Evolutionary conservation across 2,797 vertebrate genomes (phyloP), one percentile per base, ranked within the genome.

Genomic region (Moxostoma hubbsi): DNA sequence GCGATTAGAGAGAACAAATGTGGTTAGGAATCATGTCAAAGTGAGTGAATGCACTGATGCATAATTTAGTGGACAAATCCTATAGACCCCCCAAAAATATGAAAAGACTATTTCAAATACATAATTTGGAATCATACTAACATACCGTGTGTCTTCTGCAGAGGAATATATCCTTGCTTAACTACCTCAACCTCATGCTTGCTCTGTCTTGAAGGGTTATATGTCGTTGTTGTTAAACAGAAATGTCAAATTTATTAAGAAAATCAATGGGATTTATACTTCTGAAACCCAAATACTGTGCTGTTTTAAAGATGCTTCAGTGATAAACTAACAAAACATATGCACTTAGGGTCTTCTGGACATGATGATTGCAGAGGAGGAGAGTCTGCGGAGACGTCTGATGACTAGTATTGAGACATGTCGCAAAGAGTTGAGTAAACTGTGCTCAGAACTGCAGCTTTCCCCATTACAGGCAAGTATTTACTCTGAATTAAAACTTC

Each of bases 311-410:
- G n/a, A 18, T 45, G 11, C 64, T 73, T 43, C 9, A 58, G 54
- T 50, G 18, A 36, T 58, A 13, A 51, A 58, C 54, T 51, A 51
- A 72, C 46, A 58, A 45, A 58, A 50, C 7, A 11, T 66, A 5
- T 54, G 24, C 54, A 49, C 46, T 5, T 84, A 99, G 97, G 80
- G 83, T 4, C 91, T 99, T 15, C 85, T 99, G 69, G 95, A 96
- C 0, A 94, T 95, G 95, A 99, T 99, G 97, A 94, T 99, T 0
- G 91, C 94, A 0, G 98, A 98, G 72, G 97, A 99, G 78, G 94
- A 97, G 63, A 91, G 82, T 69, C 90, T 99, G 80, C 96, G 87
- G 75, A 92, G 90, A 9, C 93, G 95, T 0, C 92, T 99, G 10
- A 13, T 97, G 13, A 92, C 86, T 76, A 98, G 94, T 87, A 96